These are phyloP conservation scores for Oceanodroma tethys DNA, from an alignment of 2,113 vertebrate genomes.

Conservation along the genomic window DNA sequence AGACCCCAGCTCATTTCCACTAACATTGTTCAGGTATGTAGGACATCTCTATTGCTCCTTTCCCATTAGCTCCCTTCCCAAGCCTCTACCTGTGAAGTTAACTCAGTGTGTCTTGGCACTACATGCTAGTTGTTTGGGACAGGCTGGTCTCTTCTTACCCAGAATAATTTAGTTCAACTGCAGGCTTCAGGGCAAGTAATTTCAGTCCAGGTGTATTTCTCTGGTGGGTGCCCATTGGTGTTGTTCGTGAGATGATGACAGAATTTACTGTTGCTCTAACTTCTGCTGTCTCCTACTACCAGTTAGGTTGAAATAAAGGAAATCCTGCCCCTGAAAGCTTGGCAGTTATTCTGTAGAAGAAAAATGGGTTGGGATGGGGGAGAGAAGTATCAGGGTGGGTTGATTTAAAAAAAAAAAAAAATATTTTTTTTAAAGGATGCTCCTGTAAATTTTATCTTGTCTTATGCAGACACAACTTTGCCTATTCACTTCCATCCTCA, in stretches of 20 bases:
- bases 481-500: not conserved
- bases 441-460: not conserved
- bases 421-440: not conserved
- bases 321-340: not conserved
- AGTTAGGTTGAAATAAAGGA: not conserved
- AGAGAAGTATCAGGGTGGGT: not conserved
- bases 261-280: not conserved
- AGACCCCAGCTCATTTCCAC: slow-evolving; percentile 28
- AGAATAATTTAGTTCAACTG: not conserved
- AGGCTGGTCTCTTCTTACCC: not conserved
- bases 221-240: not conserved
- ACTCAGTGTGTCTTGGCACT: not conserved
- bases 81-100: not conserved
- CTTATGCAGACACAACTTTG: not conserved
- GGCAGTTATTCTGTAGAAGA: not conserved
- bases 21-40: slow-evolving; percentile 63
- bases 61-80: not conserved
- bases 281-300: not conserved
- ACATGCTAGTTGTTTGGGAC: not conserved
- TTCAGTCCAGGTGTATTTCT: not conserved
- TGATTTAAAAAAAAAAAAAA: not conserved
- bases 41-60: not conserved
- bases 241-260: not conserved
- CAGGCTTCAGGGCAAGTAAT: not conserved
- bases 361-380: not conserved